phyloP scores from a whole-genome alignment of 2,113 vertebrate genomes.

The Petromus typicus region DNA sequence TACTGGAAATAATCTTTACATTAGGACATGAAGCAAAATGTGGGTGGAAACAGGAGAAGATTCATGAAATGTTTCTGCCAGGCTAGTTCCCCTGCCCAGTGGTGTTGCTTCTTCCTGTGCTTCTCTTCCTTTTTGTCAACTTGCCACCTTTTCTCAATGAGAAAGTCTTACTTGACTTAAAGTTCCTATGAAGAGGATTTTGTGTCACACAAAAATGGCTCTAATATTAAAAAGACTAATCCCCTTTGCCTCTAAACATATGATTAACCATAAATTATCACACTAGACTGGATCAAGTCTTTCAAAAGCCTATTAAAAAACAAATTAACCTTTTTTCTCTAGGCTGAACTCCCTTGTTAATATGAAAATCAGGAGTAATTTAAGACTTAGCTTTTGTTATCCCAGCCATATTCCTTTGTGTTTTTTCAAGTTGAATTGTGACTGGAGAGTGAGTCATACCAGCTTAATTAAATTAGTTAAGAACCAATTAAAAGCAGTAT shows the following conservation, averaged over 20 bases:
- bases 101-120: neutral
- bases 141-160: conserved; percentile 69
- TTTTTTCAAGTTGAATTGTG: conserved; percentile 77
- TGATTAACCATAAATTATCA: conserved; percentile 85
- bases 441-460: conserved; percentile 77
- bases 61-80: neutral
- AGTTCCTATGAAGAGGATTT: conserved; percentile 75
- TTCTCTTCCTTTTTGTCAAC: conserved; percentile 14
- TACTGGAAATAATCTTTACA: neutral
- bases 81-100: neutral
- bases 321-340: conserved; percentile 88
- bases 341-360: conserved; percentile 84
- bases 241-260: conserved; percentile 83
- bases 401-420: conserved; percentile 68
- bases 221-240: conserved; percentile 82
- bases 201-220: conserved; percentile 68
- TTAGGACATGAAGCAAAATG: accelerated
- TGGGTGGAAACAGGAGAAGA: neutral
- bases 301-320: conserved; percentile 85
- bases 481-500: conserved; percentile 81
- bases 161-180: conserved; percentile 63
- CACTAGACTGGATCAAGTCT: conserved; percentile 76
- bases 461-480: conserved; percentile 84
- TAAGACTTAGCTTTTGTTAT: conserved; percentile 79
- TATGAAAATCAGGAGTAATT: conserved; percentile 85